Base-by-base conservation (phyloP, 2,888 invertebrate genomes). In the Chrysomela aeneicollis region DNA sequence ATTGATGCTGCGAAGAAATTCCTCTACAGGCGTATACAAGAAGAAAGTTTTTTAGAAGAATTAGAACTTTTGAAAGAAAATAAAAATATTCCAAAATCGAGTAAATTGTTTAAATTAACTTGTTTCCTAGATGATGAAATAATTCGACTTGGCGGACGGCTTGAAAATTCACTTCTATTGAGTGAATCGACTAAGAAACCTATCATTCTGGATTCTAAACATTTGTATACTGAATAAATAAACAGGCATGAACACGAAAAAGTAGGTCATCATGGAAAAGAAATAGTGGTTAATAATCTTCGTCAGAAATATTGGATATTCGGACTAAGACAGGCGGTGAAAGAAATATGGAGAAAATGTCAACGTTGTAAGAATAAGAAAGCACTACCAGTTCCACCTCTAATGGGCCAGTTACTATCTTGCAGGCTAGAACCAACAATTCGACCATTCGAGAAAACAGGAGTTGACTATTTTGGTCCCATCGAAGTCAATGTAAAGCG, bases 381-480 rank as follows among this genome's bases (percentile, higher is more conserved):
- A 51, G n/a, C 12, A 18, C 17, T 17, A 32, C 67, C 66, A 17
- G 21, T n/a, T 58, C 18, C 51, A 26, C 65, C 63, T 15, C n/a
- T 63, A 6, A 60, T 60, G 59, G 64, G 54, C 9, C 54, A 60
- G 60, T 17, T 64, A 32, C 60, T 55, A 26, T 10, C 47, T 17
- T 53, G 59, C 49, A 32, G 55, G 21, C 19, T 60, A 10, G 50
- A 52, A 35, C 61, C 47, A 30, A 62, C 61, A 18, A 42, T 63
- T 8, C 55, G 54, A 57, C 58, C 66, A 9, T 65, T 69, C 47
- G 35, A 63, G 10, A 63, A 61, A 46, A 52, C 47, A 5, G 63
- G 63, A 12, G 59, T 61, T 12, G 66, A 66, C 30, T 68, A 60
- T 51, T 68, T 68, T 53, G 61, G 58, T 30, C 60, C 61, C 10